Evolutionary conservation across 1,140 invertebrate species (phyloP).

Genomic region (Cyclargus thomasi): DNA sequence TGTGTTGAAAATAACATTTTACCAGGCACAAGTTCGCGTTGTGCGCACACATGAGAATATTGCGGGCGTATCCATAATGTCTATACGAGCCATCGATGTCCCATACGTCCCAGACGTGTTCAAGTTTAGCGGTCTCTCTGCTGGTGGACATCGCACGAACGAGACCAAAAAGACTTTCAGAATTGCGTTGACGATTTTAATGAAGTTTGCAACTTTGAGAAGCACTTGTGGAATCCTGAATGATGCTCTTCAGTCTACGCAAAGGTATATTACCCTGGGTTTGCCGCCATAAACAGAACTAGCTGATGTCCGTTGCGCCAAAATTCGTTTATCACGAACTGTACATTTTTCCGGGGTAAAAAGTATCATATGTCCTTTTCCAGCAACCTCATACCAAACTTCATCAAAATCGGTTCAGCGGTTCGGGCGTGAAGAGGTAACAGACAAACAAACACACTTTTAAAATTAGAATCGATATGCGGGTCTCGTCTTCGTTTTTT

Average conservation of each 20-base stretch:
- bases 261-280: too few relatives aligned
- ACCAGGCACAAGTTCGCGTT: constrained; percentile 65
- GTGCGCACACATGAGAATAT: constrained; percentile 57
- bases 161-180: constrained; percentile 64
- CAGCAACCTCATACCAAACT: too few relatives aligned
- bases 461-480: too few relatives aligned
- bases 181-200: constrained; percentile 48
- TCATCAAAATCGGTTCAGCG: too few relatives aligned
- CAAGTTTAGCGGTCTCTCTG: constrained; percentile 54
- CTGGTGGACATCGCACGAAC: constrained; percentile 57
- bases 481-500: too few relatives aligned
- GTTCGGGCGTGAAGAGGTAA: too few relatives aligned
- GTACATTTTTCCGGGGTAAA: too few relatives aligned
- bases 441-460: too few relatives aligned
- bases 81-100: constrained; percentile 50
- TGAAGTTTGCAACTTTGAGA: constrained; percentile 63
- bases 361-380: too few relatives aligned
- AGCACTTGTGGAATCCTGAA: constrained; percentile 55
- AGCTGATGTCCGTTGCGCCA: too few relatives aligned
- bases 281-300: too few relatives aligned
- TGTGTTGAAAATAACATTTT: neutral
- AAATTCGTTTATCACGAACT: too few relatives aligned
- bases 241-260: constrained; percentile 49
- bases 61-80: constrained; percentile 54
- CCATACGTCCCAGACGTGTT: constrained; percentile 38